phyloP scores from a whole-genome alignment of 2,888 invertebrate genomes.

The Macrophya alboannulata region DNA sequence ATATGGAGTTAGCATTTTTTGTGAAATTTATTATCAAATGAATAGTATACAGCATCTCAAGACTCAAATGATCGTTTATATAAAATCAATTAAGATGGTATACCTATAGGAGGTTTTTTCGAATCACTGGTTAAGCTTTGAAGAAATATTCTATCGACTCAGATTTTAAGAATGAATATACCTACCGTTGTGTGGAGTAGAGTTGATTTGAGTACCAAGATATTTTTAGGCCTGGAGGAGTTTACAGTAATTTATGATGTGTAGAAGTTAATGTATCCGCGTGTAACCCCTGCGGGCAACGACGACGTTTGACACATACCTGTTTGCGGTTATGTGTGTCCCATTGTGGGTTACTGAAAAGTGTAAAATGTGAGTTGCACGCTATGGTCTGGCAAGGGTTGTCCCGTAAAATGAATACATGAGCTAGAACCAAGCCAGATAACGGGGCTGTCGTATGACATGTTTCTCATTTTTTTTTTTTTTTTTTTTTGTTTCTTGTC shows the following conservation, averaged over 20 bases:
- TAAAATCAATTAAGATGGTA: no score
- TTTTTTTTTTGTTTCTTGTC: not conserved
- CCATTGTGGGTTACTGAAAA: slow-evolving; percentile 40
- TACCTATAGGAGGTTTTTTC: no score
- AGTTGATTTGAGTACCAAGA: not conserved
- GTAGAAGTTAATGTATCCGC: not conserved
- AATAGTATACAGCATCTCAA: not conserved
- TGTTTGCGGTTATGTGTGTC: slow-evolving; percentile 32
- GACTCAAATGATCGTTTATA: no score
- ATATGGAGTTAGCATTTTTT: not conserved
- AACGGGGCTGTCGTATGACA: slow-evolving; percentile 4
- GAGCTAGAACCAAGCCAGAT: slow-evolving; percentile 33
- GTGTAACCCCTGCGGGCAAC: not conserved
- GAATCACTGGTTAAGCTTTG: no score
- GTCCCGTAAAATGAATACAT: slow-evolving; percentile 44
- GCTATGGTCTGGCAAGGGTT: slow-evolving; percentile 31
- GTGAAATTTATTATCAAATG: not conserved
- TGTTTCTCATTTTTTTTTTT: slow-evolving; percentile 12
- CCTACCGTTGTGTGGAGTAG: not conserved
- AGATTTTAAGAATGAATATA: not conserved
- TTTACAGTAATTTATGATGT: not conserved
- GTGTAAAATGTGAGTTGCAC: slow-evolving; percentile 36
- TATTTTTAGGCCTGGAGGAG: not conserved
- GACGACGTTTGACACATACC: slow-evolving; percentile 28
- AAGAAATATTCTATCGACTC: no score